Evolutionary conservation across 2,888 invertebrate genomes (phyloP), one percentile per base, ranked within the genome.

Genomic region (Tetropium fuscum): DNA sequence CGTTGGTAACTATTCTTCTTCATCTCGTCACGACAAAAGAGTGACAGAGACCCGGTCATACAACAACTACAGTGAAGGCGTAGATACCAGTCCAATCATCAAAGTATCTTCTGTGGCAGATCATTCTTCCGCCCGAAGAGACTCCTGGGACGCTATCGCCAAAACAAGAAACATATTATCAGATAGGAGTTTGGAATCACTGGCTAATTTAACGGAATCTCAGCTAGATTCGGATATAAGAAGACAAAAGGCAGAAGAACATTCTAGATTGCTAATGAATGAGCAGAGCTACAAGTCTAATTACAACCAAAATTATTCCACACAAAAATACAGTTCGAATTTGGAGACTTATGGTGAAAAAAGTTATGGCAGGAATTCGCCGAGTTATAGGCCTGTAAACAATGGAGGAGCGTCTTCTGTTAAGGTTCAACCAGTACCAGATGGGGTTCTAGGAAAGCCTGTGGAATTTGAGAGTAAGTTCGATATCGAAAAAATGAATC

Each of bases 401-500:
- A 90, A 88, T 68, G 93, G 89, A 80, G 95, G 97, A 82, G 93
- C 95, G 59, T 86, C 87, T 78, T 90, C 92, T 71, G 94, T 98
- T 76, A 87, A 88, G 79, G 94, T 98, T 51, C 93, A 92, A 74
- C 90, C 89, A 59, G 91, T 95, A 71, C 92, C 94, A 1, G 91
- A 93, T 83, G 96, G 96, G 66, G 85, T 91, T 45, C 88, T 98
- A 53, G 95, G 97, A 68, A 90, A 92, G 80, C 94, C 96, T 51
- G 95, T 97, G 49, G 94, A 97, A 83, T 98, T 99, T 84, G 95
- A 96, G 85, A 97, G 96, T 96, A 84, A 86, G 88, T 81, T 36
- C 25, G 5, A 18, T n/a, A n/a, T n/a, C n/a, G n/a, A n/a, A n/a
- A n/a, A n/a, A n/a, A n/a, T n/a, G n/a, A n/a, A n/a, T n/a, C n/a